Evolutionary conservation across 2,888 invertebrate genomes (phyloP), one percentile per base, ranked within the genome.

Genomic region (Oligia latruncula): DNA sequence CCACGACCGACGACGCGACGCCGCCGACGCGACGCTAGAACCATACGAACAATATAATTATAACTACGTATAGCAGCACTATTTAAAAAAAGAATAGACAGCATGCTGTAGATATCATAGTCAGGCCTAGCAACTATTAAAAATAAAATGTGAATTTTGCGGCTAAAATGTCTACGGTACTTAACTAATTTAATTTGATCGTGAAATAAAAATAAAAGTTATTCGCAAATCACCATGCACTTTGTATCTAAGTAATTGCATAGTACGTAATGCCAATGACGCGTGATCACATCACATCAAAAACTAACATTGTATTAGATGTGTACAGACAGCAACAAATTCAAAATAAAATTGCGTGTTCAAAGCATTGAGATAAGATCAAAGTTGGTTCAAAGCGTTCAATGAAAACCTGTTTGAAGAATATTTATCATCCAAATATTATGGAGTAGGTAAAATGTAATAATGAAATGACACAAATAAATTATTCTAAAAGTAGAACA

Each of bases 1-100:
- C 85, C 81, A 77, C 74, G 29, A 43, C 77, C 71, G 71, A 71
- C 71, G 71, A 71, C 82, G 81, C 77, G 49, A 4, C 49, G 49
- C 13, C 13, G 49, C 49, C 49, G 49, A 49, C 67, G 46, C 58
- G 52, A 17, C 66, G 76, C 66, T 76, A 74, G 68, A 72, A 80
- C 20, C 62, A 62, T 58, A 46, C 65, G 68, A 65, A 74, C 40
- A 74, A 83, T 72, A 74, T 40, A 40, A 40, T 40, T 40, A 5
- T 68, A 85, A n/a, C 49, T 77, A 72, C 15, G 4, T 77, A 67
- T 46, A 70, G 64, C 29, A 68, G 15, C 35, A 52, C 72, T 49
- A 58, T 40, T 74, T 17, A n/a, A 46, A 62, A 78, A 83, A 78
- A 83, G 8, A 40, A 46, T 35, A 70, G 15, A 15, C 20, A 46